phyloP scores from a whole-genome alignment of 2,888 invertebrate genomes.

The Melinopterus prodromus region DNA sequence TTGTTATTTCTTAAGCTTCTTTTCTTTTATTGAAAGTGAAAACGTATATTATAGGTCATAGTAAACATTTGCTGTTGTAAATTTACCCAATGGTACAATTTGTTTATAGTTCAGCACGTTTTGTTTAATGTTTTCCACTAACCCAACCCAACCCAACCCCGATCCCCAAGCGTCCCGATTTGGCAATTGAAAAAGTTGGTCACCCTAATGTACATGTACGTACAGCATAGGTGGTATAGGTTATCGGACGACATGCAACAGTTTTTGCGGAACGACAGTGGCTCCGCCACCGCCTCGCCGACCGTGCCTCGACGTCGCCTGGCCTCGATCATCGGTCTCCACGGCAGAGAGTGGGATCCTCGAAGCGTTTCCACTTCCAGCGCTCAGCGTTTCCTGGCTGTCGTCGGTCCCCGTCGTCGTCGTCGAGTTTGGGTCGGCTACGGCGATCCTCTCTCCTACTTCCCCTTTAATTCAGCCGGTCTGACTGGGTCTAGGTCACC shows the following conservation, averaged over 20 bases:
- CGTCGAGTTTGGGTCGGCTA: conserved; percentile 4
- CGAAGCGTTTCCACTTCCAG: neutral
- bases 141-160: no score
- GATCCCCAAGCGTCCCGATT: no score
- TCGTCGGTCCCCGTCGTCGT: conserved; percentile 12
- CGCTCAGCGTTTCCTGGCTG: neutral
- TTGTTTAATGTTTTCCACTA: no score
- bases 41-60: no score
- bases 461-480: conserved; percentile 57
- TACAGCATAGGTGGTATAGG: neutral
- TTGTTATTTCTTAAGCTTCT: no score
- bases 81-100: no score
- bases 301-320: neutral
- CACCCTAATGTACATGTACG: no score
- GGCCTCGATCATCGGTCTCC: neutral
- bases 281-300: neutral
- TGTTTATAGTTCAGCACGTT: no score
- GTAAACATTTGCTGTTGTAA: no score
- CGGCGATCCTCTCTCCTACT: conserved; percentile 41
- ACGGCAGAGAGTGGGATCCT: conserved; percentile 5
- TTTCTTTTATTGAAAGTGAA: no score
- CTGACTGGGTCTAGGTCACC: conserved; percentile 59
- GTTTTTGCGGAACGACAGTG: neutral
- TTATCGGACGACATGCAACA: neutral
- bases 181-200: no score